Conservation (phyloP, 2,113 vertebrate species). For the Ceratotherium simum region DNA sequence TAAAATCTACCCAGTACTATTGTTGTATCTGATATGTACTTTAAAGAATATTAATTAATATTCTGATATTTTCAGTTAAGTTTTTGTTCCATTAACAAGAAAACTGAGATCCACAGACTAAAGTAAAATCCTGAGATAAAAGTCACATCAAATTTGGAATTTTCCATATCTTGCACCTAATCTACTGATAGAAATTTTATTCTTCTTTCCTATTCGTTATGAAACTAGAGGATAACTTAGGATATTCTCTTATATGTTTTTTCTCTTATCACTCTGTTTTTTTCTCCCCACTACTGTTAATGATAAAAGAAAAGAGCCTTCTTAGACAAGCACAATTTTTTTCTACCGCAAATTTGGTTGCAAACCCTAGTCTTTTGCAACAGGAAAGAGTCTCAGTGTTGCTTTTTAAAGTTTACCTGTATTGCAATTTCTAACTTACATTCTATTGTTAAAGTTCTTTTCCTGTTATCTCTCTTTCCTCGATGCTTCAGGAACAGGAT, state of each 20-base stretch:
- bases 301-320: not conserved
- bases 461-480: not conserved
- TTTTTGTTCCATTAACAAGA: not conserved
- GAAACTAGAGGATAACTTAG: not conserved
- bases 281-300: not conserved
- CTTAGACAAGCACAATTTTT: not conserved
- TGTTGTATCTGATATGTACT: not conserved
- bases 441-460: not conserved
- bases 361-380: not conserved
- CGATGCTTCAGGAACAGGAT: no score
- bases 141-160: not conserved
- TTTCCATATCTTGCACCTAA: not conserved
- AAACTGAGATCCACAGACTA: not conserved
- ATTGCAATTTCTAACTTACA: not conserved
- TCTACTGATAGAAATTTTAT: not conserved
- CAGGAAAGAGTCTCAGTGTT: not conserved
- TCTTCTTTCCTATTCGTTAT: not conserved
- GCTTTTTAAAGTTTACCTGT: not conserved
- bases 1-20: not conserved
- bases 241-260: not conserved
- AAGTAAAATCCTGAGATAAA: not conserved
- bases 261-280: not conserved
- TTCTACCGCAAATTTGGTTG: not conserved
- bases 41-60: not conserved
- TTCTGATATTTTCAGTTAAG: not conserved